Base-by-base conservation (phyloP, 2,113 vertebrate species). In the Scortum barcoo region DNA sequence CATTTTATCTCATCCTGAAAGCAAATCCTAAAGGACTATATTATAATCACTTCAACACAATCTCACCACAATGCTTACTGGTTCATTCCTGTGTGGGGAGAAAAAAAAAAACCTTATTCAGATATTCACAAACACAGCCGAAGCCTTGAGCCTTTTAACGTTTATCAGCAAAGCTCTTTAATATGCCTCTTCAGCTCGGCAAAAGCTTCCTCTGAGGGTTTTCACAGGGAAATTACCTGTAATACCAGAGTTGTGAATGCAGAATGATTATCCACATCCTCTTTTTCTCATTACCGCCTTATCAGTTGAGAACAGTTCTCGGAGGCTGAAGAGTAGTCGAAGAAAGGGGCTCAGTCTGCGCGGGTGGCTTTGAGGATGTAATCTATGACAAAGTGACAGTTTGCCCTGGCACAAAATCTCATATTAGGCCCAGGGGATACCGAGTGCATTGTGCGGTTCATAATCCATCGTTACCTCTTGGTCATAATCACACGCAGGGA, bases 101-200 rank as follows among this genome's bases (percentile, higher is more conserved):
- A 16, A 53, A 73, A 71, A 85, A 77, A 83, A 72, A 81, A 38
- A 7, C 13, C 54, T 83, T 76, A 80, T 86, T 76, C 71, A 86
- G 87, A 92, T 89, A 89, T 87, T 91, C 81, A 81, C 88, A 92
- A 90, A 93, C 80, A 90, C 68, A 81, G 84, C 81, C 4, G 26
- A 86, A 86, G 88, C 93, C 88, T 83, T 78, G 78, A 93, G 92
- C 93, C 81, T 85, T 94, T 94, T 92, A 93, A 87, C 85, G 57
- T 89, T 94, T 94, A 95, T 95, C 94, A 89, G 89, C 72, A 91
- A 93, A 92, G 91, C 91, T 93, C 88, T 94, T 94, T 93, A 94
- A 94, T 92, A 88, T 89, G 87, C 89, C 86, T 90, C 91, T 94
- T 93, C 87, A 95, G 86, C 88, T 87, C 73, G 3, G 65, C 85